These are phyloP conservation scores for Sericinus montela DNA, from an alignment of 2,888 invertebrate genomes.

Conservation along the genomic window DNA sequence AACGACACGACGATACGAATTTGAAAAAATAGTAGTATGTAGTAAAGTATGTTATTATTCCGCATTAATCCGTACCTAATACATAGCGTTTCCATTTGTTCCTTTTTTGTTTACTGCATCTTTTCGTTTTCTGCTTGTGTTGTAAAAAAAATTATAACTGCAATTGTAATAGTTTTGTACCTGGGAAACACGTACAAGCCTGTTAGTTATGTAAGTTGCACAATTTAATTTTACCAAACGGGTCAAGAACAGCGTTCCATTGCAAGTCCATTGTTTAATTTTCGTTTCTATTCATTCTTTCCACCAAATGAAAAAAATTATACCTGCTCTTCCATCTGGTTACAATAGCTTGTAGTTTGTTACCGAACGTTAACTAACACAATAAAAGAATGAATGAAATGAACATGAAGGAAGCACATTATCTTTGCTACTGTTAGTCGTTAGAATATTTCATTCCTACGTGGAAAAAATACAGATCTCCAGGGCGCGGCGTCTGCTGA, in stretches of 20 bases:
- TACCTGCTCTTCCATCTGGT: not conserved
- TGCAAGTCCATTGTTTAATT: slow-evolving; percentile 19
- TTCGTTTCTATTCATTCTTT: slow-evolving; percentile 19
- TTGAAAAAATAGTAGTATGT: no score
- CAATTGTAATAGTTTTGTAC: slow-evolving; percentile 17
- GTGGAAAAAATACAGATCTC: slow-evolving; percentile 51
- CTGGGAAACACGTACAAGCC: slow-evolving; percentile 12
- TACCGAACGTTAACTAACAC: slow-evolving; percentile 3
- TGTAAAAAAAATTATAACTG: slow-evolving; percentile 9
- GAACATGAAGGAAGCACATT: not conserved
- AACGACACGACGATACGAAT: no score
- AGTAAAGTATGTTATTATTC: no score
- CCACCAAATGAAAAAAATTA: slow-evolving; percentile 1
- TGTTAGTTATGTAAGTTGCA: slow-evolving; percentile 14
- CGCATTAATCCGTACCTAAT: no score
- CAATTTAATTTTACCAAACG: slow-evolving; percentile 16
- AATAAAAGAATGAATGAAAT: slow-evolving; percentile 10
- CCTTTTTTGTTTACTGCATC: no score
- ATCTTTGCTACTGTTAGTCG: not conserved
- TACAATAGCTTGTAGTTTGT: slow-evolving; percentile 7
- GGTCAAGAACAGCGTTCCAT: slow-evolving; percentile 18
- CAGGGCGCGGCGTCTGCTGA: slow-evolving; percentile 46
- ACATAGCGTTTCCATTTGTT: no score
- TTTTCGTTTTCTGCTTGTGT: no score
- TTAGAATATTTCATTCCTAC: slow-evolving; percentile 22